Evolutionary conservation across 2,797 vertebrate genomes (phyloP).

Genomic region (Corythornis leucogaster): DNA sequence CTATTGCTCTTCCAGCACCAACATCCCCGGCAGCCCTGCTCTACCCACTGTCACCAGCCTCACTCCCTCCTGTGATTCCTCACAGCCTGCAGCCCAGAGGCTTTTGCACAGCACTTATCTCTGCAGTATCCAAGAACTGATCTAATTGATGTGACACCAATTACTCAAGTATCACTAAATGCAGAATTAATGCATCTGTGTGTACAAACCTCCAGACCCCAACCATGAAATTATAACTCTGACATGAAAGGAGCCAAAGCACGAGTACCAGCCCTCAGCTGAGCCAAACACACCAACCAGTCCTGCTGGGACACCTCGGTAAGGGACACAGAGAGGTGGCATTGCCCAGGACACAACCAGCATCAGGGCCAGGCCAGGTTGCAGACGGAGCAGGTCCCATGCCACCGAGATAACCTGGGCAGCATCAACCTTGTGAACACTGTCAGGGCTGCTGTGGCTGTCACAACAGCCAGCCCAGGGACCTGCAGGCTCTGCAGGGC

Average conservation of each 20-base stretch:
- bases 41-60: background rate
- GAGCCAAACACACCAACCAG: background rate
- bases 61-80: background rate
- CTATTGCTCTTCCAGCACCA: background rate
- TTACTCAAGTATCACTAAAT: constrained; percentile 47
- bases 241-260: background rate
- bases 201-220: constrained; percentile 23
- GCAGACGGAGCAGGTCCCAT: background rate
- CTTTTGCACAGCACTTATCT: background rate
- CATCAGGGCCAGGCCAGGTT: background rate
- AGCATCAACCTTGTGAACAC: background rate
- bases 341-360: accelerated
- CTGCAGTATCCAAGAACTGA: background rate
- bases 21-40: accelerated
- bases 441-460: background rate
- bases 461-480: background rate
- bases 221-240: background rate
- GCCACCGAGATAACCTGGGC: accelerated
- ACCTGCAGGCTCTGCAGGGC: background rate
- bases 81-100: background rate
- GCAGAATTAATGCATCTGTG: constrained; percentile 45
- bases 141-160: constrained; percentile 62
- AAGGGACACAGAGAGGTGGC: background rate
- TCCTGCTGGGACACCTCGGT: background rate
- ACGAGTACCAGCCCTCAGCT: background rate